These are phyloP conservation scores for Astur gentilis DNA, from an alignment of 2,113 vertebrate species.

Conservation along the genomic window DNA sequence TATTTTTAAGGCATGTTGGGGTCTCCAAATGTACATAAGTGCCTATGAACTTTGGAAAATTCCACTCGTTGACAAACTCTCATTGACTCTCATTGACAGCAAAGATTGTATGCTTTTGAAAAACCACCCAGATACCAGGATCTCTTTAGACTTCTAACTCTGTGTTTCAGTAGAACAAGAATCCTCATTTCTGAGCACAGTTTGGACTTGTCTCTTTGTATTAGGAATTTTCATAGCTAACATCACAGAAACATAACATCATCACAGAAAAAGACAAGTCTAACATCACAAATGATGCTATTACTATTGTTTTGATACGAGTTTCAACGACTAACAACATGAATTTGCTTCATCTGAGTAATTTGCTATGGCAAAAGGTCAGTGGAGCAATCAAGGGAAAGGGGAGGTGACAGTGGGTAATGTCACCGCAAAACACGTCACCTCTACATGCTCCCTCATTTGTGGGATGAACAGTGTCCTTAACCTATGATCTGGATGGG, in stretches of 20 bases:
- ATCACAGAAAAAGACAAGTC: neutral
- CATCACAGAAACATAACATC: neutral
- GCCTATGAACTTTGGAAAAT: neutral
- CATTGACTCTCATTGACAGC: neutral
- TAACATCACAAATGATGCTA: neutral
- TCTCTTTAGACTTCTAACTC: neutral
- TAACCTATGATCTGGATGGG: neutral
- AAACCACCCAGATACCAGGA: neutral
- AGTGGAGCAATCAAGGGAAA: neutral
- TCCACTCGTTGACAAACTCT: neutral
- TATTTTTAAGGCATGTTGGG: neutral
- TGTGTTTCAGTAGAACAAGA: neutral
- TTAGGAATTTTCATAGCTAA: neutral
- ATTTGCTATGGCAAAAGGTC: neutral
- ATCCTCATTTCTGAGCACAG: neutral
- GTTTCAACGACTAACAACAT: neutral
- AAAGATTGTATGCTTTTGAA: neutral
- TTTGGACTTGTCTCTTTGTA: neutral
- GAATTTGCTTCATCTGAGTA: neutral
- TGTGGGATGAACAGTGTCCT: neutral
- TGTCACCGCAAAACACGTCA: neutral
- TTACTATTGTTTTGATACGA: neutral
- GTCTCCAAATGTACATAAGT: neutral
- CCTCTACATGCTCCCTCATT: neutral
- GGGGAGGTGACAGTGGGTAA: neutral